Percentiles rank a stretch among this genome's conserved stretches.
These are phyloP conservation scores for Brachypterus glaber DNA, from an alignment of 2,888 invertebrate genomes.

Conservation along the genomic window DNA sequence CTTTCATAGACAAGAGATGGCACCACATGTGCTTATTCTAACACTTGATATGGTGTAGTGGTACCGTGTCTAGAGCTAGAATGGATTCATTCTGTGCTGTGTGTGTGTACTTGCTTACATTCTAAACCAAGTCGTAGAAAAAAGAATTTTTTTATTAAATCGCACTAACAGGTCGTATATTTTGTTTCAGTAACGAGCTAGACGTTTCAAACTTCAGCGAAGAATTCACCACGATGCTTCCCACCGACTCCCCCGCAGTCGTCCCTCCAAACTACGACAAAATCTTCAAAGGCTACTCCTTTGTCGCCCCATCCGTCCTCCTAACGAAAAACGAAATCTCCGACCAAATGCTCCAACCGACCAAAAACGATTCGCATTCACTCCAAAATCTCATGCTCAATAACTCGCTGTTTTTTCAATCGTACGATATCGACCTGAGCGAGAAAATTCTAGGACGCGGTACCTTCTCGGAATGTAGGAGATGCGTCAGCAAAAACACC, in stretches of 20 bases:
- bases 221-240: constrained; percentile 89
- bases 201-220: constrained; percentile 96
- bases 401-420: constrained; percentile 77
- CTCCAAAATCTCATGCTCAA: constrained; percentile 32
- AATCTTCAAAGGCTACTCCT: constrained; percentile 88
- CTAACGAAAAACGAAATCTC: constrained; percentile 72
- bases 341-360: constrained; percentile 57
- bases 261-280: constrained; percentile 78
- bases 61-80: no score
- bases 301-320: constrained; percentile 84
- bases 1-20: no score
- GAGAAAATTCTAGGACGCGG: constrained; percentile 75
- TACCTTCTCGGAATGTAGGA: constrained; percentile 77
- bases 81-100: no score
- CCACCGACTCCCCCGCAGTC: constrained; percentile 85
- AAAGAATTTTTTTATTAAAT: no score
- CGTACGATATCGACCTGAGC: constrained; percentile 65
- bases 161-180: no score
- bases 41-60: no score
- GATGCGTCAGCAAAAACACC: constrained; percentile 56
- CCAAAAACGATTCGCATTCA: constrained; percentile 40
- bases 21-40: no score
- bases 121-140: no score
- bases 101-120: no score
- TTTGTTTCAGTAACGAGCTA: constrained; percentile 54